phyloP scores from a whole-genome alignment of 2,113 vertebrate species.

The Gracilinanus agilis region DNA sequence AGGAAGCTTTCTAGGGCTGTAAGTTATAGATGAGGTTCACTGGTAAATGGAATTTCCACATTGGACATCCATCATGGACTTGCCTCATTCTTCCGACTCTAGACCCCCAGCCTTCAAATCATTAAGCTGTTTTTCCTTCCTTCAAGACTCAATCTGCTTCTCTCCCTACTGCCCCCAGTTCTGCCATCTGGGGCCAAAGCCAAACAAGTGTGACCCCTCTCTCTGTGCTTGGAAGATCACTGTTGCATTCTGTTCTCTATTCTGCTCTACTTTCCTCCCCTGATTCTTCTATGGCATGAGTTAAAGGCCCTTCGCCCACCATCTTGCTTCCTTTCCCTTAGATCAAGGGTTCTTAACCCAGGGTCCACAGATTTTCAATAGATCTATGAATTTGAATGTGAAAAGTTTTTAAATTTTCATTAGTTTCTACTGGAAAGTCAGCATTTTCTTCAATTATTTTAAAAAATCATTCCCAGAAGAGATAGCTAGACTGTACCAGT shows the following conservation, averaged over 20 bases:
- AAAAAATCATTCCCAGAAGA: neutral
- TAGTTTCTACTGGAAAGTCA: neutral
- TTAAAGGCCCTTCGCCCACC: neutral
- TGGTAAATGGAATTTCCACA: neutral
- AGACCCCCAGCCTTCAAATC: neutral
- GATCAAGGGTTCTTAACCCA: neutral
- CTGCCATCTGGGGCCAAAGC: no score
- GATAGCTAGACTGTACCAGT: neutral
- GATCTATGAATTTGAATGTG: neutral
- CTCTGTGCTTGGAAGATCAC: neutral
- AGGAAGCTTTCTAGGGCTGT: neutral
- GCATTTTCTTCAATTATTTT: neutral
- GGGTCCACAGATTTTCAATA: neutral
- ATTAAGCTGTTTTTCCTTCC: neutral
- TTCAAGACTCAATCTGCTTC: neutral
- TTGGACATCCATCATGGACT: neutral
- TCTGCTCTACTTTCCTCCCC: neutral
- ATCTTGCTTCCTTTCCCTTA: neutral
- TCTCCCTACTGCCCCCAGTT: neutral
- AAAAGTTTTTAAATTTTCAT: neutral
- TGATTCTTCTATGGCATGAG: neutral
- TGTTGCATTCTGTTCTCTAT: neutral
- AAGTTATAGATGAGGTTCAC: neutral
- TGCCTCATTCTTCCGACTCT: neutral
- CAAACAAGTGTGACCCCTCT: neutral